Percentiles rank a stretch among this genome's conserved stretches.
These are phyloP conservation scores for Caenorhabditis sp. DNA, from an alignment of 2,888 invertebrate genomes.

Conservation along the genomic window DNA sequence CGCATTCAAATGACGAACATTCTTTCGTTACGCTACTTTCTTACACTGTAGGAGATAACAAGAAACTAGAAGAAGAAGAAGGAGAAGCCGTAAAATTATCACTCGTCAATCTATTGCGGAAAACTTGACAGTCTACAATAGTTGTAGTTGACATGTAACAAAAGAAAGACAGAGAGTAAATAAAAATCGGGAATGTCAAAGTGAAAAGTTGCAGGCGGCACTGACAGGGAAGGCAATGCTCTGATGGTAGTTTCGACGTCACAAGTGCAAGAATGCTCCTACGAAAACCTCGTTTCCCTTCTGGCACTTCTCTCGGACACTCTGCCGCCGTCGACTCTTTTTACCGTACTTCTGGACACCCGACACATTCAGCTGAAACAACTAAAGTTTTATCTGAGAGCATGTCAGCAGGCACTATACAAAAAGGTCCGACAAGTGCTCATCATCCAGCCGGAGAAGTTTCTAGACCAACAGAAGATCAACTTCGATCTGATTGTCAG, in stretches of 20 bases:
- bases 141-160: too few relatives aligned
- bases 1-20: conserved; percentile 17
- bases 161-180: conserved; percentile 4
- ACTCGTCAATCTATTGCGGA: conserved; percentile 21
- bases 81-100: conserved; percentile 13
- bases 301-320: conserved; percentile 58
- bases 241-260: conserved; percentile 52
- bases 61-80: conserved; percentile 3
- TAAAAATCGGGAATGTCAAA: background rate
- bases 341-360: conserved; percentile 75
- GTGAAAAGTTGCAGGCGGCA: conserved; percentile 44
- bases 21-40: conserved; percentile 11
- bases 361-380: conserved; percentile 66
- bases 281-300: conserved; percentile 66
- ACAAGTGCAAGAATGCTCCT: conserved; percentile 51
- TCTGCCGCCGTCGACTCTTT: conserved; percentile 45
- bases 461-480: conserved; percentile 86
- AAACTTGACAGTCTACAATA: background rate
- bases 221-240: conserved; percentile 49
- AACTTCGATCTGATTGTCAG: conserved; percentile 74
- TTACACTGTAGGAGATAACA: conserved; percentile 24
- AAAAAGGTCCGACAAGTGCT: conserved; percentile 79
- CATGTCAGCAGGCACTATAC: conserved; percentile 73
- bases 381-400: conserved; percentile 71
- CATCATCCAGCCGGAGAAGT: conserved; percentile 86